Conservation (phyloP, 2,888 invertebrate species). For the Cheiracanthium punctorium region DNA sequence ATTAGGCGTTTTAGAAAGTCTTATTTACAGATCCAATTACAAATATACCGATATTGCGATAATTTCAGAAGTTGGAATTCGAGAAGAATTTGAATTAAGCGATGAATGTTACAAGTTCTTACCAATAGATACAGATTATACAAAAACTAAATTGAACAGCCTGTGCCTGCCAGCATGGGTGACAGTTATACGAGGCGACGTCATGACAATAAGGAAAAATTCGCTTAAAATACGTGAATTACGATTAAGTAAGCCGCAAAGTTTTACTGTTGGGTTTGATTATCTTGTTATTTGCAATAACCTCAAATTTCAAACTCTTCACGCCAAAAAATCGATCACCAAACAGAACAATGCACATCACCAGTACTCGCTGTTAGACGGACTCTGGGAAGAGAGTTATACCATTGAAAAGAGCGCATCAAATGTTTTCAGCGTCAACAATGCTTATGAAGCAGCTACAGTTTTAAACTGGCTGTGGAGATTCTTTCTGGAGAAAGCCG, state of each 20-base stretch:
- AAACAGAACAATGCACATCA: background rate
- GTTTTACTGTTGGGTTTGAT: constrained; percentile 32
- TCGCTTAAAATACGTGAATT: background rate
- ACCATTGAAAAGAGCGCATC: background rate
- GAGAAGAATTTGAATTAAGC: constrained; percentile 20
- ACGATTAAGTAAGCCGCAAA: background rate
- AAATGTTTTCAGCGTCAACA: constrained; percentile 44
- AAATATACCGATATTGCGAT: constrained; percentile 47
- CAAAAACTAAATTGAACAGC: constrained; percentile 14
- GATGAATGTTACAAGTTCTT: constrained; percentile 22
- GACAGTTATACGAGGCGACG: constrained; percentile 22
- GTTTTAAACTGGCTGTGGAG: constrained; percentile 39
- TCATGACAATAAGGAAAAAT: constrained; percentile 11
- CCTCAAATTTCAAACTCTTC: constrained; percentile 30
- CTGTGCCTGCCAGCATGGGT: constrained; percentile 54
- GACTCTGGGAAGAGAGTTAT: constrained; percentile 9
- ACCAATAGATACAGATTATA: constrained; percentile 19
- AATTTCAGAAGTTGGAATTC: constrained; percentile 15
- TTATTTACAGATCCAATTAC: constrained; percentile 36
- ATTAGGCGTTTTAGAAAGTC: constrained; percentile 40
- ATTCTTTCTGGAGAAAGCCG: constrained; percentile 8
- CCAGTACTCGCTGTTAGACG: constrained; percentile 27
- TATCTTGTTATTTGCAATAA: constrained; percentile 49
- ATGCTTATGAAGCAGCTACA: constrained; percentile 16
- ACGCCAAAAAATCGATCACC: background rate